Percentiles rank a stretch among this genome's conserved stretches.
Evolutionary conservation across 2,888 invertebrate genomes (phyloP).

Genomic region (Patella caerulea): DNA sequence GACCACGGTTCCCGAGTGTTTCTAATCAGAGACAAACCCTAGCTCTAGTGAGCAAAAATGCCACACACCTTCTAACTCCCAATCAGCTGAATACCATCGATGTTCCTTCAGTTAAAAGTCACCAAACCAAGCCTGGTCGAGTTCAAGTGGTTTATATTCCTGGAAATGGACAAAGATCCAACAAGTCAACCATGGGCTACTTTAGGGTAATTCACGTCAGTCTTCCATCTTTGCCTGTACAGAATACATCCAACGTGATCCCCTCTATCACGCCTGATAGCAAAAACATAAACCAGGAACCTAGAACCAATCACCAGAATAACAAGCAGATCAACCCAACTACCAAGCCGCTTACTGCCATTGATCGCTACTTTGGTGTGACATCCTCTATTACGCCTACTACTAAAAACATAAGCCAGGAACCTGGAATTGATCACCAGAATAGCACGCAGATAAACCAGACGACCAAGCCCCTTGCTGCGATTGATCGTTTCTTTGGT

Average conservation of each 20-base stretch:
- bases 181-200: neutral
- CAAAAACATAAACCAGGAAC: too few species aligned
- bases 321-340: neutral
- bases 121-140: neutral
- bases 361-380: neutral
- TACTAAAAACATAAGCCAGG: too few species aligned
- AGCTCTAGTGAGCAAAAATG: neutral
- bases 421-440: too few species aligned
- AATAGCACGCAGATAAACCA: too few species aligned
- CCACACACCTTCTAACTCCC: neutral
- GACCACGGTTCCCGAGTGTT: neutral
- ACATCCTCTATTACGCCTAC: too few species aligned
- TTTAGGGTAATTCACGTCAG: slow-evolving; percentile 7
- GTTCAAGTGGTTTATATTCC: slow-evolving; percentile 8
- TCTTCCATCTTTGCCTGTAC: neutral
- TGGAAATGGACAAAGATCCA: neutral
- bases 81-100: neutral
- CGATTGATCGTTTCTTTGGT: too few species aligned
- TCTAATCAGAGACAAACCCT: neutral
- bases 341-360: neutral
- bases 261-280: too few species aligned
- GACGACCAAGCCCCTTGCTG: too few species aligned
- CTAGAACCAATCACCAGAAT: too few species aligned
- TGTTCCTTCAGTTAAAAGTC: neutral
- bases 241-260: too few species aligned